Conservation (phyloP, 2,797 vertebrate species). For the Enteromius paludinosus region DNA sequence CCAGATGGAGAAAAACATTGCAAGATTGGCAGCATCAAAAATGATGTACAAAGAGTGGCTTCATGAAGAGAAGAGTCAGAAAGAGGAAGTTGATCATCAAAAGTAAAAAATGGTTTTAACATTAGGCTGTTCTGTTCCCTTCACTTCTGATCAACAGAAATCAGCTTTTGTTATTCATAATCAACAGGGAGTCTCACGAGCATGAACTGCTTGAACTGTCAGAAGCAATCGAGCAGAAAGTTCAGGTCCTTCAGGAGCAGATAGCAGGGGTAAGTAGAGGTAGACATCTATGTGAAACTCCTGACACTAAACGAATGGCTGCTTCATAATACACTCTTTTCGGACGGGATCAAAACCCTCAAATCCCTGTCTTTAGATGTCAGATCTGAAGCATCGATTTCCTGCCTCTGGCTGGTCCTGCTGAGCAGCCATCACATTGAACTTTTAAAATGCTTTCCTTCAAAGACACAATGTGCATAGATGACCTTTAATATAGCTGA, state of each 20-base stretch:
- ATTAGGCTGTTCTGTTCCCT: background rate
- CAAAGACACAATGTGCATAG: slow-evolving; percentile 59
- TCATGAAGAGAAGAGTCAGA: slow-evolving; percentile 49
- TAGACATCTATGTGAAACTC: slow-evolving; percentile 16
- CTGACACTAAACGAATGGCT: slow-evolving; percentile 11
- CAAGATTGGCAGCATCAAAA: slow-evolving; percentile 40
- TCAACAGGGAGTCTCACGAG: slow-evolving; percentile 52
- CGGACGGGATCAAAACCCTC: slow-evolving; percentile 38
- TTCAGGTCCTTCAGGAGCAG: slow-evolving; percentile 36
- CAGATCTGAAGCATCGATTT: slow-evolving; percentile 62
- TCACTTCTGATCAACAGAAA: slow-evolving; percentile 5
- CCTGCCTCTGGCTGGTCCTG: slow-evolving; percentile 37
- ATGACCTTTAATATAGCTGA: slow-evolving; percentile 61
- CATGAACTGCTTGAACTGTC: slow-evolving; percentile 52
- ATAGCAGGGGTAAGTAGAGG: slow-evolving; percentile 46
- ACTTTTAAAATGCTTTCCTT: slow-evolving; percentile 58
- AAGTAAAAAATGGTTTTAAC: slow-evolving; percentile 45
- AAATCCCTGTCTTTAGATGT: slow-evolving; percentile 58
- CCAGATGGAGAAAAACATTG: slow-evolving; percentile 56
- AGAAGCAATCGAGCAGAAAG: slow-evolving; percentile 37
- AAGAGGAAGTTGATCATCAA: slow-evolving; percentile 48
- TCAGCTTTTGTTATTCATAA: slow-evolving; percentile 10
- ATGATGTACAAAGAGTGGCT: slow-evolving; percentile 60
- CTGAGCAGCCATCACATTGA: slow-evolving; percentile 57
- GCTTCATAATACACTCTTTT: slow-evolving; percentile 27